Evolutionary conservation across 2,797 vertebrate genomes (phyloP).

Genomic region (Taenioides sp.): DNA sequence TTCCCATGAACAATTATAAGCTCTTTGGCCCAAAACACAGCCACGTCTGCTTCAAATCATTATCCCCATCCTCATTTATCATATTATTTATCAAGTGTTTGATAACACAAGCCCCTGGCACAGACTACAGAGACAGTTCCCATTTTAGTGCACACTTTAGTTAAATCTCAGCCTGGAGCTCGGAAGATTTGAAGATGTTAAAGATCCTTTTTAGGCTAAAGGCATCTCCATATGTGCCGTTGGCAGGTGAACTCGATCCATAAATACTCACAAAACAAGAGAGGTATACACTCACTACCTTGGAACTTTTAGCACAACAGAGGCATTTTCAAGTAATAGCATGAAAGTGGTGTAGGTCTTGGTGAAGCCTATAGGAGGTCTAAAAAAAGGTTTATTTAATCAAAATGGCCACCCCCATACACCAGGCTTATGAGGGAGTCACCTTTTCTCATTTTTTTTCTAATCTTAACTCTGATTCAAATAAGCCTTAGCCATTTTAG

Average conservation of each 20-base stretch:
- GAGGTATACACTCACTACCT: neutral
- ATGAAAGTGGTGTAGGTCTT: neutral
- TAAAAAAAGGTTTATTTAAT: neutral
- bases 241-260: constrained; percentile 16
- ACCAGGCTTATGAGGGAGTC: neutral
- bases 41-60: constrained; percentile 39
- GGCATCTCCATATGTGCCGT: constrained; percentile 33
- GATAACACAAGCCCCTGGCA: constrained; percentile 48
- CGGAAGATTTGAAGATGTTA: constrained; percentile 50
- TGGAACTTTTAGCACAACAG: neutral
- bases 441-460: neutral
- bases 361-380: neutral
- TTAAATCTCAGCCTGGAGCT: constrained; percentile 59
- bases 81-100: constrained; percentile 44
- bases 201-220: constrained; percentile 34
- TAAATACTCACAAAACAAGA: constrained; percentile 40
- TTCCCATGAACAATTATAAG: constrained; percentile 53
- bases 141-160: constrained; percentile 67
- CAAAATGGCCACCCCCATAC: neutral
- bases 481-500: no score
- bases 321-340: neutral
- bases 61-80: constrained; percentile 29
- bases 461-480: no score
- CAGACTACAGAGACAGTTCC: constrained; percentile 40
- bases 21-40: constrained; percentile 40